Base-by-base conservation (phyloP, 2,797 vertebrate species). In the Dicrostonyx torquatus region DNA sequence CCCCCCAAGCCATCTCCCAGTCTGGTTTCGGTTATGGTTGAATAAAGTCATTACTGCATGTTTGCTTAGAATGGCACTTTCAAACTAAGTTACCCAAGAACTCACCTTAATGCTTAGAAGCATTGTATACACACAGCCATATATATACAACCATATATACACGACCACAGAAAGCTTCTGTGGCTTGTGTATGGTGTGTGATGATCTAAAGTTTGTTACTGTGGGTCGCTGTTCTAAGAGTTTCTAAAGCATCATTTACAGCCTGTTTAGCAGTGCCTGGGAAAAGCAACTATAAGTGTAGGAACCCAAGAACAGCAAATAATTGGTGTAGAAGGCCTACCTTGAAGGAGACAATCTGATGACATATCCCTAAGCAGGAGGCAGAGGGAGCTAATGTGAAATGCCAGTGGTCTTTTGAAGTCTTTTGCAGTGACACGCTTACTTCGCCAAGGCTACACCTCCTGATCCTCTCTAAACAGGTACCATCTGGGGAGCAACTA, bases 51-150 rank as follows among this genome's bases (percentile, higher is more conserved):
- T 48, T 50, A 79, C 48, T 66, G 2, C 45, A 20, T 64, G 7
- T 89, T 77, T n/a, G 24, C 78, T 77, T 80, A 83, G 34, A 78
- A 58, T 89, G 89, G 29, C 80, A 45, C 26, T 94, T 89, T 87
- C 40, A 75, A 79, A 89, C 68, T 83, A 0, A 84, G 79, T 94
- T 95, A 83, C 40, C 43, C 15, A 13, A 22, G 70, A 94, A 92
- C 40, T 91, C 43, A 83, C 15, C 17, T 87, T 89, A 90, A 37
- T 87, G 26, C 60, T 72, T 31, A 48, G 58, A 62, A 91, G 40
- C 48, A 55, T 45, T 70, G 13, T 48, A 45, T 66, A 3, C 3
- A n/a, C n/a, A n/a, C n/a, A n/a, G n/a, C n/a, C n/a, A n/a, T n/a
- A n/a, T n/a, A n/a, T n/a, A n/a, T n/a, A n/a, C n/a, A n/a, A n/a